Conservation (phyloP, 2,797 vertebrate species). For the Glyptemys insculpta region DNA sequence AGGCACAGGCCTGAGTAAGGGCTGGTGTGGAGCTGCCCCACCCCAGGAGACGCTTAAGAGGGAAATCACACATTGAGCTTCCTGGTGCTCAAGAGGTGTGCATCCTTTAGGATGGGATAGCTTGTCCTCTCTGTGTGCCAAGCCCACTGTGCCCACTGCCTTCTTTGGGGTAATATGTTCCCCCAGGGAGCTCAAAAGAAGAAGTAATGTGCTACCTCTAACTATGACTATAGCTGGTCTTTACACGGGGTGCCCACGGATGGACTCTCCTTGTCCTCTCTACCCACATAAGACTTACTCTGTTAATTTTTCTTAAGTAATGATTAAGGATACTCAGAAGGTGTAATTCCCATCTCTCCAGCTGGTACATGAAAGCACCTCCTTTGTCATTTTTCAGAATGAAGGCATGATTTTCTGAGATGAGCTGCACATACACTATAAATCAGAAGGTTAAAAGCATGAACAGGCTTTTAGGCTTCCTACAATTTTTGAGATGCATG, state of each 20-base stretch:
- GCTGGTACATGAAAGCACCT: constrained; percentile 45
- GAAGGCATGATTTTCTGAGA: constrained; percentile 44
- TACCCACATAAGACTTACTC: not conserved
- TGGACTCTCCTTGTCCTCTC: not conserved
- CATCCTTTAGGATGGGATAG: not conserved
- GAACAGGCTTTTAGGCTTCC: constrained; percentile 56
- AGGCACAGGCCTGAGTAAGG: not conserved
- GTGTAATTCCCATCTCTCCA: constrained; percentile 38
- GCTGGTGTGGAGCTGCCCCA: not conserved
- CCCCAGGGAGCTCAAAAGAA: not conserved
- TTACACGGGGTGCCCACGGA: not conserved
- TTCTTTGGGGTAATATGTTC: not conserved
- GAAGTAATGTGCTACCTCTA: not conserved
- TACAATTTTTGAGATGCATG: constrained; percentile 20
- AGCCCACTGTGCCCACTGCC: not conserved
- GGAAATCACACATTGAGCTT: not conserved
- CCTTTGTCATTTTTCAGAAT: constrained; percentile 44
- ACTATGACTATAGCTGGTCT: not conserved
- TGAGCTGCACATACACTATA: constrained; percentile 47
- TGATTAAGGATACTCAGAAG: constrained; percentile 34
- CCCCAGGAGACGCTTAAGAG: constrained; percentile 26
- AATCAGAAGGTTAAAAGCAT: constrained; percentile 69
- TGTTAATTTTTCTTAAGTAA: constrained; percentile 21
- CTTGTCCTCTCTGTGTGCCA: not conserved
- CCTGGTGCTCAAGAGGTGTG: not conserved